Base-by-base conservation (phyloP, 2,888 invertebrate species). In the Scelioninae gen. 2 region DNA sequence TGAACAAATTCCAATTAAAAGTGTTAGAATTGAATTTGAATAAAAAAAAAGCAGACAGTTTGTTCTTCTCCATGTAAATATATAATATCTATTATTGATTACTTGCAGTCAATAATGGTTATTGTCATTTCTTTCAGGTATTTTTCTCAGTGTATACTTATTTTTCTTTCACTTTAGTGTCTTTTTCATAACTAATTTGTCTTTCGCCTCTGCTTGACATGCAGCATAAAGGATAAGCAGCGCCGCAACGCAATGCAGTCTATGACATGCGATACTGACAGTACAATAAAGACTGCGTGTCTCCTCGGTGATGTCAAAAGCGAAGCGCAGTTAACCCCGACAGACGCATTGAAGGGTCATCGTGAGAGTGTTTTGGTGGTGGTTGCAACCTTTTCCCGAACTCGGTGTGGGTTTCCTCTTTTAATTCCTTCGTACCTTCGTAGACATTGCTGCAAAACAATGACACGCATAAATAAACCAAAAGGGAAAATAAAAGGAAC, bases 141-240 rank as follows among this genome's bases (percentile, higher is more conserved):
- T 22, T 22, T 22, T 22, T 33, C 9, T n/a, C 3, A 33, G n/a
- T 33, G 33, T n/a, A 33, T 33, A 33, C n/a, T 2, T 33, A 10
- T 33, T 55, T 39, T 72, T 25, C 75, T 33, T 33, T 33, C 33
- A n/a, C n/a, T 33, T 1, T 33, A 33, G 33, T 33, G 10, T 33
- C 74, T 77, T 78, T 74, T 65, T 69, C 75, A 78, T 80, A 80
- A 85, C 83, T 85, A 85, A 85, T 85, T 77, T 79, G 77, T 83
- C 81, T 85, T 83, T 85, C 82, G 84, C 82, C 81, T 35, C 82
- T 86, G 85, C 84, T 85, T 85, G 80, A 83, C 82, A 85, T 78
- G 85, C 85, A 86, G 86, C 86, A 82, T 86, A 86, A 85, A 85
- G 83, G 84, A 83, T 82, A 81, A 55, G 81, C 81, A 72, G 65